Conservation (phyloP, 1,140 invertebrate species). For the Drosophila baimaii region DNA sequence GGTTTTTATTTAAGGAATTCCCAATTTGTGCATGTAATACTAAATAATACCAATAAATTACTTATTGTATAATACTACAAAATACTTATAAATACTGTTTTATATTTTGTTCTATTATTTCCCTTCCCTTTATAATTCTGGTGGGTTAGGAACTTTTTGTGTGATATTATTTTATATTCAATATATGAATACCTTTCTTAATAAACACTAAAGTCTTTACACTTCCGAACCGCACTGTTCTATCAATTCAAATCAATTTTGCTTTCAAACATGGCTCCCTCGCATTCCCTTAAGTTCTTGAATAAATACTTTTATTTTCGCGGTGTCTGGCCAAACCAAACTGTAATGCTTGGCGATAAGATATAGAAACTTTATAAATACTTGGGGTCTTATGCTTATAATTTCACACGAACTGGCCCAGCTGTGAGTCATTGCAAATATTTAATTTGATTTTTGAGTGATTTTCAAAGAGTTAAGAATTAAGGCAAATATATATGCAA, state of each 20-base stretch:
- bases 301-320: conserved; percentile 29
- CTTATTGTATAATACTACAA: no score
- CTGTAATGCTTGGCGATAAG: conserved; percentile 35
- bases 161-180: no score
- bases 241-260: conserved; percentile 1
- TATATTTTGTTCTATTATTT: no score
- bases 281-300: conserved; percentile 3
- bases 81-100: no score
- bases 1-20: no score
- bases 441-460: conserved; percentile 19
- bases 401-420: conserved; percentile 24
- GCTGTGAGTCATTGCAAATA: conserved; percentile 42
- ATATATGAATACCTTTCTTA: no score
- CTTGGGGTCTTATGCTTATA: conserved; percentile 26
- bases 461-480: not conserved
- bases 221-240: not conserved
- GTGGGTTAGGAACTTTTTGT: no score
- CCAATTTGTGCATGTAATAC: no score
- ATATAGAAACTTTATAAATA: conserved; percentile 44
- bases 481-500: not conserved
- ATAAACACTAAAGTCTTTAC: no score
- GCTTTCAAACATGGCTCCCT: conserved; percentile 6
- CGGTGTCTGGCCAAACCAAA: conserved; percentile 15
- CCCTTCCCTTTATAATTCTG: no score
- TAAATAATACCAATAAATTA: no score